Percentiles rank a stretch among this genome's conserved stretches.
Evolutionary conservation across 2,888 invertebrate genomes (phyloP).

Genomic region (Coenonympha arcania): DNA sequence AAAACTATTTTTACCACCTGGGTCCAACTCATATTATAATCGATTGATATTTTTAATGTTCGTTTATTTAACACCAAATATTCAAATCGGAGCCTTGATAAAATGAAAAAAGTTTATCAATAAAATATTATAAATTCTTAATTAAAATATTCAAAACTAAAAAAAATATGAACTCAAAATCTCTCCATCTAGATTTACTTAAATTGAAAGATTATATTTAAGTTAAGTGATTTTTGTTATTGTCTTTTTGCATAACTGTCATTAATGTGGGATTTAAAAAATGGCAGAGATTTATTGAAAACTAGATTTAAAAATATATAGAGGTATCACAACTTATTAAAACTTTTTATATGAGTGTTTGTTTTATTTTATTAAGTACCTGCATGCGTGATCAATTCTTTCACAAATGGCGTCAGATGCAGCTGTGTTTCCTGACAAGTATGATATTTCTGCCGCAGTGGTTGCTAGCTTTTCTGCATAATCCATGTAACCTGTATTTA

Average conservation of each 20-base stretch:
- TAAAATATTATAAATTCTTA: no score
- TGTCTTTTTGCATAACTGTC: conserved; percentile 15
- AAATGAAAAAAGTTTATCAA: no score
- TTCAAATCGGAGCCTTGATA: no score
- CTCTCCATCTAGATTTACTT: conserved; percentile 24
- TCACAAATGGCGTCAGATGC: conserved; percentile 73
- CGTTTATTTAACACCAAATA: no score
- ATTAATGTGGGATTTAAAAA: conserved; percentile 17
- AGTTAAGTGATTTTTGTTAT: conserved; percentile 21
- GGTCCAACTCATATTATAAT: no score
- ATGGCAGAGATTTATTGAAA: conserved; percentile 20
- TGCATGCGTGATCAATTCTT: conserved; percentile 64
- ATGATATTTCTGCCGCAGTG: conserved; percentile 71
- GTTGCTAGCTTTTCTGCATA: conserved; percentile 73
- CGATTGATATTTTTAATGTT: no score
- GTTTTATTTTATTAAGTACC: conserved; percentile 40
- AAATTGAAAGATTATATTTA: conserved; percentile 16
- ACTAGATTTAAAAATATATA: conserved; percentile 24
- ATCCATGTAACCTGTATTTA: conserved; percentile 64
- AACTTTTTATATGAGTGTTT: conserved; percentile 25
- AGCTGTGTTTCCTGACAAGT: conserved; percentile 66
- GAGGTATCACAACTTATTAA: conserved; percentile 31
- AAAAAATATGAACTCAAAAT: conserved; percentile 6
- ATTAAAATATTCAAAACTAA: conserved; percentile 6
- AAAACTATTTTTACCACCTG: no score